Evolutionary conservation across 2,113 vertebrate species (phyloP).

Genomic region (Malurus elegans): DNA sequence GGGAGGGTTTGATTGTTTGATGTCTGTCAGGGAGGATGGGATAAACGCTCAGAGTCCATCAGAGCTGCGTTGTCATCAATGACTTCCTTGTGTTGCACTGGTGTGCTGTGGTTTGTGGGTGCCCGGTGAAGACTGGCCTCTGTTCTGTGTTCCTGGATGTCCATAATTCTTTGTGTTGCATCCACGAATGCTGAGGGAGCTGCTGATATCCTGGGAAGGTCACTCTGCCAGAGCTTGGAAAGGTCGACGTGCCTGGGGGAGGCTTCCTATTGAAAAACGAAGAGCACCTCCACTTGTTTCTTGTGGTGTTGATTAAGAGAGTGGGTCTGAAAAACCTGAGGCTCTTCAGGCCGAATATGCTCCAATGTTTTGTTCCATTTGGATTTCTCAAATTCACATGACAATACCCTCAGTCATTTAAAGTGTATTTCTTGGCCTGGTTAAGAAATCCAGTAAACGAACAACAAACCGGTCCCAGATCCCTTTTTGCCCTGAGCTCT

Average conservation of each 20-base stretch:
- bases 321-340: rapidly evolving
- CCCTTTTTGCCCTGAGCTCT: not conserved
- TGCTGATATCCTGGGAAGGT: not conserved
- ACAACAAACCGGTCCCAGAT: not conserved
- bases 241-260: rapidly evolving
- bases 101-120: rapidly evolving
- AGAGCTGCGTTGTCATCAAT: rapidly evolving
- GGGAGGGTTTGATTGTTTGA: no score
- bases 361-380: not conserved
- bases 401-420: not conserved
- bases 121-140: no score
- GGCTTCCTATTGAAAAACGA: rapidly evolving
- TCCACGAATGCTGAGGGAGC: not conserved
- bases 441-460: not conserved
- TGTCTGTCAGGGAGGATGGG: not conserved
- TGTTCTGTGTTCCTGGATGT: not conserved
- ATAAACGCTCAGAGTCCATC: not conserved
- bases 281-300: no score
- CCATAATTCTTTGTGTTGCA: not conserved
- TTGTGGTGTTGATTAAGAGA: not conserved
- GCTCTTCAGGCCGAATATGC: rapidly evolving
- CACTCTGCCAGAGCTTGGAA: rapidly evolving
- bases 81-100: rapidly evolving
- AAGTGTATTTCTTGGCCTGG: not conserved
- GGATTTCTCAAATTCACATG: not conserved